phyloP scores from a whole-genome alignment of 2,113 vertebrate species.

The Pluvialis apricaria region DNA sequence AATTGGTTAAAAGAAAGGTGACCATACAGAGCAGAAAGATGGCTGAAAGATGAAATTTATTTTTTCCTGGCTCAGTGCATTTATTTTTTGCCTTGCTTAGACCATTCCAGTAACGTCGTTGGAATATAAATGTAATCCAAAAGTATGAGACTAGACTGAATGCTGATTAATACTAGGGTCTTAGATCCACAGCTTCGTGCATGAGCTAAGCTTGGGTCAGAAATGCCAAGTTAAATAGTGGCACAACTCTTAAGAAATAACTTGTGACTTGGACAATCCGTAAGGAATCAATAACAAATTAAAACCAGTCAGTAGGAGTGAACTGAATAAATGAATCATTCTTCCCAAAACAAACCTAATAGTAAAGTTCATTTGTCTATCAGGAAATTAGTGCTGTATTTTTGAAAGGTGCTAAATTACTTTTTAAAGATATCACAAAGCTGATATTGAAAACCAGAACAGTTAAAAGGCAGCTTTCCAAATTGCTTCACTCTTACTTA shows the following conservation, averaged over 20 bases:
- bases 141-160: neutral
- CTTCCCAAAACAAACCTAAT: slow-evolving; percentile 38
- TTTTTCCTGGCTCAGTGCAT: neutral
- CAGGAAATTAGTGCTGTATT: slow-evolving; percentile 33
- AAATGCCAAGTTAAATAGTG: slow-evolving; percentile 65
- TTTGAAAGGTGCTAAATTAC: slow-evolving; percentile 33
- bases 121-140: slow-evolving; percentile 43
- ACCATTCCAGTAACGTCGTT: neutral
- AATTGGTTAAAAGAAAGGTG: neutral
- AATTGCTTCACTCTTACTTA: neutral
- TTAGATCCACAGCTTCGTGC: neutral
- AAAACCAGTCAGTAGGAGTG: slow-evolving; percentile 50
- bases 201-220: slow-evolving; percentile 49
- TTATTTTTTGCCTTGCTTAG: neutral
- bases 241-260: slow-evolving; percentile 49
- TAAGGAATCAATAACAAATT: slow-evolving; percentile 60
- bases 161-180: slow-evolving; percentile 46
- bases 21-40: neutral
- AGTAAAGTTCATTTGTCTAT: slow-evolving; percentile 37
- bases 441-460: slow-evolving; percentile 5
- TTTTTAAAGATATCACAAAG: slow-evolving; percentile 25
- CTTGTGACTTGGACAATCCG: slow-evolving; percentile 45
- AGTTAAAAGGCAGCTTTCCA: neutral
- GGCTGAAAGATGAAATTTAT: neutral
- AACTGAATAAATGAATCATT: slow-evolving; percentile 47